Base-by-base conservation (phyloP, 2,888 invertebrate species). In the Rhabditophanes sp. region DNA sequence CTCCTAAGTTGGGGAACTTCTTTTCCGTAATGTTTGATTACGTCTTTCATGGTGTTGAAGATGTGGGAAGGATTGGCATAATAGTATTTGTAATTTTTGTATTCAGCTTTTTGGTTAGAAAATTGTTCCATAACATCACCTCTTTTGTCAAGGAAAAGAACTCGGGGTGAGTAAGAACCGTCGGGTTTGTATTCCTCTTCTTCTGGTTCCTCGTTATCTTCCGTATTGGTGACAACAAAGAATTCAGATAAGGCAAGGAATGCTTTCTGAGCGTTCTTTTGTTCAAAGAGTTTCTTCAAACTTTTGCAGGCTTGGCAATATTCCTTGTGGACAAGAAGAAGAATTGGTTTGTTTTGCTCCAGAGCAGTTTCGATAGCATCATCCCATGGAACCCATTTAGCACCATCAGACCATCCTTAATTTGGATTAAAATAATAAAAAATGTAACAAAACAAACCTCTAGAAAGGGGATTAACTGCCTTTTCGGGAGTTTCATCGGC, bases 281-380 rank as follows among this genome's bases (percentile, higher is more conserved):
- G 60, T 37, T 56, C 54, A 55, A 60, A 60, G 12, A 55, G 52
- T 44, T 60, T 60, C 42, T 61, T 58, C 34, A 60, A n/a, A 61
- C 60, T 48, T 66, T 67, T 67, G 56, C 69, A 70, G 20, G 69
- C 70, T 21, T 68, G 67, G 50, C 69, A 70, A 69, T 69, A 70
- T 3, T 66, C 55, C 46, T 70, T 70, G 55, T 70, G 69, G 23
- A 70, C 67, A 12, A 70, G 44, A 33, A 70, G 44, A 64, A 70
- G 66, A 36, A 68, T 45, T 17, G 69, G 68, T 46, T 68, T 69
- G 36, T 59, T 44, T 27, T 42, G 41, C 36, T 58, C 54, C 22
- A 62, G 37, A 6, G 63, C 57, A 1, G 50, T 53, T 36, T 64
- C 62, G 19, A 59, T 47, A 25, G 61, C 63, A 27, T 60, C 58